Evolutionary conservation across 2,797 vertebrate genomes (phyloP).

Genomic region (Enteromius argenteus): DNA sequence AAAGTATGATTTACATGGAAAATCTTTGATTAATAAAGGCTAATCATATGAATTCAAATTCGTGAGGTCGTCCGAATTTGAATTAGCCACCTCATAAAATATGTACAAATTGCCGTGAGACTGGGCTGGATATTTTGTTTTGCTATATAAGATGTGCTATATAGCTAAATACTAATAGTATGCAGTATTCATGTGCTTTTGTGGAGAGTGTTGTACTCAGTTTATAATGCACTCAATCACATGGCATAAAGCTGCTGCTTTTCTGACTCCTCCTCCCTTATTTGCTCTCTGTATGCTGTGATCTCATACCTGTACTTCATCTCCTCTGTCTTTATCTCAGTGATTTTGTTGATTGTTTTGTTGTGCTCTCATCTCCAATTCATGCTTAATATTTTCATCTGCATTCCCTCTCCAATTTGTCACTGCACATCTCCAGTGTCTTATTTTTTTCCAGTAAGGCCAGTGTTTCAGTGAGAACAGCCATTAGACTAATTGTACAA

Average conservation of each 20-base stretch:
- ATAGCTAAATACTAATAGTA: no score
- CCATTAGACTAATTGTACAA: slow-evolving; percentile 25
- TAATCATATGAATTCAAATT: no score
- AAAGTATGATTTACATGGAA: no score
- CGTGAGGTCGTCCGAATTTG: no score
- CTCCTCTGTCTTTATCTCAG: not conserved
- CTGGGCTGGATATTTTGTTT: no score
- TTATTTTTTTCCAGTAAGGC: not conserved
- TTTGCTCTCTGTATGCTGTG: not conserved
- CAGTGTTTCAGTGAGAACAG: not conserved
- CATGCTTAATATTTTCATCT: slow-evolving; percentile 21
- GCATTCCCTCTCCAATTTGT: slow-evolving; percentile 7
- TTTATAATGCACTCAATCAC: not conserved
- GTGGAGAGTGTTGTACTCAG: not conserved
- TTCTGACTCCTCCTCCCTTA: not conserved
- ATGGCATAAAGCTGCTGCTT: not conserved
- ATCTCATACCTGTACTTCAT: slow-evolving; percentile 5
- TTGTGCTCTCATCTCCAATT: not conserved
- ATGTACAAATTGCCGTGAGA: no score
- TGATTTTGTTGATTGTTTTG: not conserved
- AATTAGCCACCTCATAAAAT: no score
- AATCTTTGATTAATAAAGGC: no score
- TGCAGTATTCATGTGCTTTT: not conserved
- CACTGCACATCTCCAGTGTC: not conserved
- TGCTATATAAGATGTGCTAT: no score